These are phyloP conservation scores for Ceratotherium simum DNA, from an alignment of 2,113 vertebrate genomes.

Conservation along the genomic window DNA sequence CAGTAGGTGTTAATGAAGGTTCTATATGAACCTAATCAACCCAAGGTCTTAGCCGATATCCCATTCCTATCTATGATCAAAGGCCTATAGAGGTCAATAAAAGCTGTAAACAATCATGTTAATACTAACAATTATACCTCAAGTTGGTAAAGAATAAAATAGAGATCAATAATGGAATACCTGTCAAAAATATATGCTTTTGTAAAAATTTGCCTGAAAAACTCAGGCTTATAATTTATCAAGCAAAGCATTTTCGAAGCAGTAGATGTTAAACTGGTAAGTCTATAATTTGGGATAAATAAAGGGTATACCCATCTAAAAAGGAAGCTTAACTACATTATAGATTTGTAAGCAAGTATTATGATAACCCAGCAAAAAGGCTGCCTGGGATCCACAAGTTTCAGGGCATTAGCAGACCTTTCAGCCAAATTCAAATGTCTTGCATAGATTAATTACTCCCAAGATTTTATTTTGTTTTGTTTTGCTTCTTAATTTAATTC, in stretches of 20 bases:
- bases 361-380: background rate
- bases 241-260: constrained; percentile 2
- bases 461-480: background rate
- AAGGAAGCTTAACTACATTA: background rate
- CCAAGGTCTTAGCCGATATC: background rate
- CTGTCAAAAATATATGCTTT: background rate
- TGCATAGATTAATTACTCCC: background rate
- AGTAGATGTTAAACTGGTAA: background rate
- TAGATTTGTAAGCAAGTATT: constrained; percentile 8
- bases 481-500: constrained; percentile 45
- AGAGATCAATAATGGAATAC: background rate
- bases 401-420: background rate
- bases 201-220: background rate
- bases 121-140: background rate
- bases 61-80: background rate
- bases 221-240: background rate
- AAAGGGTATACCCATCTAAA: background rate
- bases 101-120: background rate
- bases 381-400: background rate
- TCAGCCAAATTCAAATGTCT: background rate
- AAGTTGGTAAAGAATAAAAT: background rate
- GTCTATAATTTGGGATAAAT: constrained; percentile 10
- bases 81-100: background rate
- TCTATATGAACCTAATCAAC: background rate
- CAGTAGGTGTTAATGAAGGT: background rate